Conservation (phyloP, 2,113 vertebrate species). For the Aythya baeri region DNA sequence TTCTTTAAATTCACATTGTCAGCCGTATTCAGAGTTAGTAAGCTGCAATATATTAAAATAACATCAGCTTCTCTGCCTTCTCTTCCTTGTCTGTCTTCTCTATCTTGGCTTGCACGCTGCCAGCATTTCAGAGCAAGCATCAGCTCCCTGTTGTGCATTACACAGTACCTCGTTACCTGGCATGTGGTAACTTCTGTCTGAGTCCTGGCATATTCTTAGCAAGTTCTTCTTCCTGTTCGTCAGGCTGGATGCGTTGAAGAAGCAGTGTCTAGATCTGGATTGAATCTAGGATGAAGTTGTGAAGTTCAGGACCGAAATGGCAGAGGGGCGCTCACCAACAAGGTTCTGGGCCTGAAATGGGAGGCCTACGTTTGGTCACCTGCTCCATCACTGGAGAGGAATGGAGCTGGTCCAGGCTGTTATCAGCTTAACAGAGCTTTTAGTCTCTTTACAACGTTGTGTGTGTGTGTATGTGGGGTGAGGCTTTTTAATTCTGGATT, state of each 20-base stretch:
- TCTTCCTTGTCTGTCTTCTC: not conserved
- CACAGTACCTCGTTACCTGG: not conserved
- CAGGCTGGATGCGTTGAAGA: not conserved
- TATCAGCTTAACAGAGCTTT: not conserved
- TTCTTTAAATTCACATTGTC: not conserved
- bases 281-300: not conserved
- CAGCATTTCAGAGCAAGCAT: not conserved
- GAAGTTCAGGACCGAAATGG: not conserved
- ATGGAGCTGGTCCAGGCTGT: not conserved
- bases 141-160: not conserved
- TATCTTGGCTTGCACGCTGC: not conserved
- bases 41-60: not conserved
- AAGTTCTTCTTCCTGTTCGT: not conserved
- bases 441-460: not conserved
- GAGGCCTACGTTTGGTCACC: not conserved
- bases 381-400: not conserved
- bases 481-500: not conserved
- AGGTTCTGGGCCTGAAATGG: not conserved
- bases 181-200: not conserved
- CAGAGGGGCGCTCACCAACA: not conserved
- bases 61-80: not conserved
- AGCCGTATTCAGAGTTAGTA: not conserved
- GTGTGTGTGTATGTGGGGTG: not conserved
- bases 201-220: not conserved
- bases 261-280: not conserved